phyloP scores from a whole-genome alignment of 2,113 vertebrate species.

The Neogale vison region DNA sequence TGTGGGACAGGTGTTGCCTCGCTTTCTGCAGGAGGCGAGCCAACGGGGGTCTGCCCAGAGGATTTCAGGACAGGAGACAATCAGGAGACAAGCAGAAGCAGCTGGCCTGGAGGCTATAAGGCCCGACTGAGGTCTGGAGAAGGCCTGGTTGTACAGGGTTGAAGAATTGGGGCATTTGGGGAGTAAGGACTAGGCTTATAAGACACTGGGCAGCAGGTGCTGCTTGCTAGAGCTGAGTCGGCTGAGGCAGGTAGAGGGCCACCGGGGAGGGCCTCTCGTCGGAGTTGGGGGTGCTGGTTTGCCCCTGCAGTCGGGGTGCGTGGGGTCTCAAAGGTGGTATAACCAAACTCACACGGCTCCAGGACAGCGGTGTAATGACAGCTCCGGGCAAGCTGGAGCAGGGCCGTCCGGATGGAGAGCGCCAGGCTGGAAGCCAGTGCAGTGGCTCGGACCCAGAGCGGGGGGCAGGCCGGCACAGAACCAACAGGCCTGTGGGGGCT shows the following conservation, averaged over 20 bases:
- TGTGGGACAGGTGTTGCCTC: accelerated
- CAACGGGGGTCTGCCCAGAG: too few relatives aligned
- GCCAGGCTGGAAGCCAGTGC: accelerated
- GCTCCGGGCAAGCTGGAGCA: too few relatives aligned
- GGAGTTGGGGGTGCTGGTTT: background rate
- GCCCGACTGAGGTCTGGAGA: background rate
- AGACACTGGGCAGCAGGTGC: background rate
- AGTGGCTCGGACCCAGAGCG: too few relatives aligned
- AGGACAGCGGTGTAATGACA: too few relatives aligned
- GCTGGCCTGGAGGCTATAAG: accelerated
- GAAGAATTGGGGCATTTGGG: background rate
- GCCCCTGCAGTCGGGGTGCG: too few relatives aligned
- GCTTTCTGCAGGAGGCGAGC: background rate
- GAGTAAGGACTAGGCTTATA: background rate
- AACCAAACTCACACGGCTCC: too few relatives aligned
- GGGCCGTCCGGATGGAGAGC: background rate
- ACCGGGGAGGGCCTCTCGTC: too few relatives aligned
- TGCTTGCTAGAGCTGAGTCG: accelerated
- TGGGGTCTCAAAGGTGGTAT: too few relatives aligned
- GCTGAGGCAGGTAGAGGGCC: too few relatives aligned
- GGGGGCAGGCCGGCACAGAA: background rate
- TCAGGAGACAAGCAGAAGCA: accelerated
- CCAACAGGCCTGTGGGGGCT: background rate
- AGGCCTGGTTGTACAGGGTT: too few relatives aligned
- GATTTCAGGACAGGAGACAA: background rate